Base-by-base conservation (phyloP, 2,113 vertebrate genomes). In the Notarius quadriscutis region DNA sequence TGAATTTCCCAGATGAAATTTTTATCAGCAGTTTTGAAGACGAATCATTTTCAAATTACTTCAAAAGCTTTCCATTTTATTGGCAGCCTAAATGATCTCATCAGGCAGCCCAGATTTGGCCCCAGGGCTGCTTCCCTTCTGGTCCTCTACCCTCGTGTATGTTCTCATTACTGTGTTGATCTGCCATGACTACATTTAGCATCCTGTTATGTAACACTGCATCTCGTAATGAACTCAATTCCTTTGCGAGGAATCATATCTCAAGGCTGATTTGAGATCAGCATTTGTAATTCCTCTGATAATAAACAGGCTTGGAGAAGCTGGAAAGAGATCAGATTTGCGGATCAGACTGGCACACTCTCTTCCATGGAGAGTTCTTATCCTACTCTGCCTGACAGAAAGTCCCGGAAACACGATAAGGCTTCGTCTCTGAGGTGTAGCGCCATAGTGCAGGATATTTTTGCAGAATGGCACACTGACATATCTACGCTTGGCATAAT, bases 371-470 rank as follows among this genome's bases (percentile, higher is more conserved):
- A 48, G 8, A 74, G 71, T 9, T 74, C 71, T 17, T 20, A 74
- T 34, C 18, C 18, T 9, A 8, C 34, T 18, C 34, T 48, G 71
- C 34, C 71, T 74, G 71, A 20, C 71, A 74, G 71, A 74, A 74
- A 20, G 17, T 7, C 2, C 17, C 8, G 3, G 41, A 75, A 84
- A 72, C 74, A 71, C 22, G 80, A 83, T 71, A 86, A 69, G 65
- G 65, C 25, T 78, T 51, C 50, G 1, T 72, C 85, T 63, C 74
- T 4, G 60, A 83, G 83, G 34, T 60, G 51, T 17, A 20, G 22
- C 53, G 41, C 34, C 72, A 57, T 77, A 58, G 7, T 78, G 69
- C 57, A 20, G 69, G 81, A 83, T 79, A 78, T 48, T 60, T 82
- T 71, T 77, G 1, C 34, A 50, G 34, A 30, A 81, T 41, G 55